Base-by-base conservation (phyloP, 2,797 vertebrate species). In the Amazonetta brasiliensis region DNA sequence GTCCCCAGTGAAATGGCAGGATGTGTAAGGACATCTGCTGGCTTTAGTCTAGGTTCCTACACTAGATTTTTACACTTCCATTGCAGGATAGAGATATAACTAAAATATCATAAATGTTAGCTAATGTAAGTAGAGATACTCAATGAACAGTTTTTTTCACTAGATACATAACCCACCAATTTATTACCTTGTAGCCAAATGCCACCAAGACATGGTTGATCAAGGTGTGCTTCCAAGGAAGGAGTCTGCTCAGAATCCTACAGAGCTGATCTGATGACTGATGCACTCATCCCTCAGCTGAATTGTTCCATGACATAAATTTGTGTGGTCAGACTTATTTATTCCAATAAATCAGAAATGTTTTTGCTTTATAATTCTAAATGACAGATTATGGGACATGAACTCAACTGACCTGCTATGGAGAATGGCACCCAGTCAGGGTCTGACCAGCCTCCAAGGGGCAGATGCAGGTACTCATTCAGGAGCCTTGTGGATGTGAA, bases 401-500 rank as follows among this genome's bases (percentile, higher is more conserved):
- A 82, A 71, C 26, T 71, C 46, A 58, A 48, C 60, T 48, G 25
- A 48, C 19, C 35, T 3, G 2, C 20, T 14, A 48, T 17, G 30
- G 10, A 84, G 12, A 26, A 60, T 73, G 26, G 15, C 12, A 35
- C 39, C 73, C 37, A 37, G 33, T 23, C 6, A n/a, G 41, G 18
- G 26, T 33, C 48, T 12, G 17, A 64, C 43, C 37, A 59, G 20
- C 6, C 52, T 64, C 39, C 19, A 12, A 52, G 50, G 50, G 50
- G 69, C n/a, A 52, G 20, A 35, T 8, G 30, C 21, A 58, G 52
- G 43, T 54, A 22, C 25, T 37, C 1, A 0, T 22, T 20, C 43
- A 31, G 25, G 20, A 50, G 28, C 50, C n/a, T 9, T 2, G 2
- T 26, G 28, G 69, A 43, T 55, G 50, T 1, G 0, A 73, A 33